Base-by-base conservation (phyloP, 2,797 vertebrate genomes). In the Channa striata region DNA sequence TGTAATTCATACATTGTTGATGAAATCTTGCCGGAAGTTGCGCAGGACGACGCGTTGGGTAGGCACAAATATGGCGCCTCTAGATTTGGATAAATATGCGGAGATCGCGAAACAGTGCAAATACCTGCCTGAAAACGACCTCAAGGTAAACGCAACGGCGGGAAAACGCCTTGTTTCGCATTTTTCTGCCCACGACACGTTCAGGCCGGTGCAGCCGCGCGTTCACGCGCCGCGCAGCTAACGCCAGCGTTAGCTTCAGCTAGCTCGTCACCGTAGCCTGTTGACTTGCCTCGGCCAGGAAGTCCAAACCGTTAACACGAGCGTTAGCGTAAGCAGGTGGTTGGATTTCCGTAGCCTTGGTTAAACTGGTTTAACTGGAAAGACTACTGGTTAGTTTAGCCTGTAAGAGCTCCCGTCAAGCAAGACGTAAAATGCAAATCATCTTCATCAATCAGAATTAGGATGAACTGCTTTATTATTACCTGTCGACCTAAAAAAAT, bases 81-180 rank as follows among this genome's bases (percentile, higher is more conserved):
- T 98, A 68, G 97, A 98, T 80, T 76, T 98, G 89, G 97, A 98
- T 87, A 98, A 98, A 92, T 99, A 98, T 87, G 97, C 97, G 76
- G 97, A 97, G 92, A 97, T 99, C 68, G 97, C 97, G 51, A 95
- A 96, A 83, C 96, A 97, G 86, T 99, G 97, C 93, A 99, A 99
- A 93, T 99, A 98, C 84, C 94, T 99, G 6, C 97, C 97, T 43
- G 97, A 98, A 83, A 99, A 99, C 77, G 96, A 98, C 82, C 92
- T 98, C 60, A 98, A 98, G 96, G 97, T 98, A 90, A 93, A 83
- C 40, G 16, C 21, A n/a, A 10, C 16, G 11, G 46, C 10, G 11
- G 19, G 6, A 0, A 33, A 6, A 11, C 12, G 1, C 17, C 21
- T 69, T n/a, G 34, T 7, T 19, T 0, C 13, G 17, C 1, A 2